phyloP scores from a whole-genome alignment of 2,888 invertebrate species.

The Polyommatus icarus region DNA sequence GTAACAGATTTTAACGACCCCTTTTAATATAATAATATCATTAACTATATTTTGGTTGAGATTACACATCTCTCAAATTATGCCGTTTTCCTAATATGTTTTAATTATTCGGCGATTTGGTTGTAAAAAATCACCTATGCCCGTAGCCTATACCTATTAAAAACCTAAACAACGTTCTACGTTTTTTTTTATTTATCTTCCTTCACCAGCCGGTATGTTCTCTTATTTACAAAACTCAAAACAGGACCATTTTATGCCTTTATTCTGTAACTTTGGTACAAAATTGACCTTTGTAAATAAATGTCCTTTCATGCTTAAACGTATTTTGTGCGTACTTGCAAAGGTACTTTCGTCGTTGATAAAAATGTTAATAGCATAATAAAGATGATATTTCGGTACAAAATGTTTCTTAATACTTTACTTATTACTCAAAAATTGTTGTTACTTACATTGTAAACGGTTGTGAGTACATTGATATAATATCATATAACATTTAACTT shows the following conservation, averaged over 20 bases:
- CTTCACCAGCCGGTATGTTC: neutral
- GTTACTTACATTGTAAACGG: too few relatives aligned
- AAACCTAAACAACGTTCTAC: neutral
- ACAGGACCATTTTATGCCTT: conserved; percentile 17
- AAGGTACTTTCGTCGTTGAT: neutral
- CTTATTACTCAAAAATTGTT: neutral
- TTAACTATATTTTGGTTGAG: too few relatives aligned
- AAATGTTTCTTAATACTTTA: neutral
- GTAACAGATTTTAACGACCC: too few relatives aligned
- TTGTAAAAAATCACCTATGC: too few relatives aligned
- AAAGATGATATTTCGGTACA: neutral
- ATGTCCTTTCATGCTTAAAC: conserved; percentile 2
- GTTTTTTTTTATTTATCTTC: conserved; percentile 5
- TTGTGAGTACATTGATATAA: too few relatives aligned
- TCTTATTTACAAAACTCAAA: conserved; percentile 19
- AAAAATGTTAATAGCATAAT: conserved; percentile 3
- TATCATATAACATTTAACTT: too few relatives aligned
- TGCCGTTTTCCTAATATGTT: too few relatives aligned
- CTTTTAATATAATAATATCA: too few relatives aligned
- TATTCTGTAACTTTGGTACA: conserved; percentile 12
- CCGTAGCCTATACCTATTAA: too few relatives aligned
- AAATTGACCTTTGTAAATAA: conserved; percentile 27
- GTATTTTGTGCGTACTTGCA: neutral
- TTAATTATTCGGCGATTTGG: too few relatives aligned
- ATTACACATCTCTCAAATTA: too few relatives aligned